Evolutionary conservation across 92 coral and sea anemone genomes (phyloP), one percentile per base, ranked within the genome.

Genomic region (Zoanthus sociatus): DNA sequence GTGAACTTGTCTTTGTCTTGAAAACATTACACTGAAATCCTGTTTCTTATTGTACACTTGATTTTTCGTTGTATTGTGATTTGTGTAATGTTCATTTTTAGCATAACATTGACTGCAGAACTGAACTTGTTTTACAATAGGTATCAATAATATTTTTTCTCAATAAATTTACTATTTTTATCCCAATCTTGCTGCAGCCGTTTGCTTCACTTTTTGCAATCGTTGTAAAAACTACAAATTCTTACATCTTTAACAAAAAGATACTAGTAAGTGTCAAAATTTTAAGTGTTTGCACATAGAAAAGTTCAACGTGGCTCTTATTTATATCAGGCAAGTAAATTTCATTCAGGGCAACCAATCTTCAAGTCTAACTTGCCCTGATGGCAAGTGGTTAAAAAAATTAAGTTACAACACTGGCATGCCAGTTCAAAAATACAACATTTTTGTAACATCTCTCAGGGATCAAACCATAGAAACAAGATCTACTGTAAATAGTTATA

Each of bases 391-490:
- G 26, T 26, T 26, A 76, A 26, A 26, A 26, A 26, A 26, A 26
- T 26, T 26, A 26, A 26, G 26, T 26, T 26, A 26, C 26, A 26
- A 26, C 26, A 26, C 26, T 20, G 58, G 13, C 58, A 63, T 61
- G 76, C 76, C 56, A 90, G 48, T 73, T 82, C 21, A 89, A 84
- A 3, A 63, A 31, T 54, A 61, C 47, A 20, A 89, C 72, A 74
- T 63, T 77, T 60, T 54, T 56, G 79, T 84, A 89, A 9, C 84
- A 58, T 37, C 79, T 76, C 20, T 17, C 53, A 51, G 86, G 78
- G 70, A 85, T 83, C 58, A 78, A 37, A 12, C 83, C 69, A 64
- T 83, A 53, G 18, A 89, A 68, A 73, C 89, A 84, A n/a, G 88
- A 73, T 78, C 76, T 71, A 32, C 83, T 78, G 26, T 76, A 76